These are phyloP conservation scores for Eubucco bourcierii DNA, from an alignment of 2,113 vertebrate species.

Conservation along the genomic window DNA sequence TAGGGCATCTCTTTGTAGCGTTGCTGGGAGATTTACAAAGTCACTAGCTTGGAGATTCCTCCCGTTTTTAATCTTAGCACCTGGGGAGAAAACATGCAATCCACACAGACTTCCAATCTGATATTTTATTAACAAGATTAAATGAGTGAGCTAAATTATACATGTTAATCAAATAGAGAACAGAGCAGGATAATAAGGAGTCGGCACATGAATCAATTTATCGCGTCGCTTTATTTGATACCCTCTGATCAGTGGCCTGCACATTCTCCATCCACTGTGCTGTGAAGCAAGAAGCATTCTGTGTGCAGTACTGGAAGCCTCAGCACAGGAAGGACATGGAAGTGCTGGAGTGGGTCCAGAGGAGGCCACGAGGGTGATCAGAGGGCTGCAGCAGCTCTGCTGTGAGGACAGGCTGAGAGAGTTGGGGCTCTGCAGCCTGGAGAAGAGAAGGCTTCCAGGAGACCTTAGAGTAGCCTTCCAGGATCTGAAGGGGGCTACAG, in stretches of 20 bases:
- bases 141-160: conserved; percentile 59
- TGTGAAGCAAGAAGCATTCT: background rate
- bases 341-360: too few relatives aligned
- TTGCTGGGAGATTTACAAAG: background rate
- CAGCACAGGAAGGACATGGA: too few relatives aligned
- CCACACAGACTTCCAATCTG: background rate
- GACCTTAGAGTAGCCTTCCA: too few relatives aligned
- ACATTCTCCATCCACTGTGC: background rate
- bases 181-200: background rate
- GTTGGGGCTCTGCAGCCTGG: too few relatives aligned
- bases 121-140: conserved; percentile 56
- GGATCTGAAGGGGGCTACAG: too few relatives aligned
- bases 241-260: background rate
- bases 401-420: too few relatives aligned
- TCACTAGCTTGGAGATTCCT: background rate
- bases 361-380: too few relatives aligned
- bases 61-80: conserved; percentile 17
- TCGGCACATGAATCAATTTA: conserved; percentile 14
- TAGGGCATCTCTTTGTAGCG: background rate
- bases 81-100: conserved; percentile 25
- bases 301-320: too few relatives aligned
- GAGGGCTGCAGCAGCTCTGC: too few relatives aligned
- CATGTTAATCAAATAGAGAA: conserved; percentile 59
- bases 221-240: background rate
- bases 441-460: too few relatives aligned